Evolutionary conservation across 2,888 invertebrate genomes (phyloP).

Genomic region (Lochmaea crataegi): DNA sequence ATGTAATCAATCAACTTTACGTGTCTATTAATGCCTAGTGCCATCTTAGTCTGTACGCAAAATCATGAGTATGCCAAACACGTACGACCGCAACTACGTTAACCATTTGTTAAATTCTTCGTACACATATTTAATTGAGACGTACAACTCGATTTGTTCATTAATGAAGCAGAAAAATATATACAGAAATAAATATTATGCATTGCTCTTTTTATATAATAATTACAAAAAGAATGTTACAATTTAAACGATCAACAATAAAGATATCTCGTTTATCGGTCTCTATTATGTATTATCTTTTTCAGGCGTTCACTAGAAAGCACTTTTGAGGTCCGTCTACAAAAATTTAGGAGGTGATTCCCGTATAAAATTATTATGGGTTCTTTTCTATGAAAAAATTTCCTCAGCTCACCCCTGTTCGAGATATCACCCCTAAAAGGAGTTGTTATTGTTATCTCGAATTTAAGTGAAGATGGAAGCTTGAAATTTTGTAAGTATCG

Average conservation of each 20-base stretch:
- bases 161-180: not conserved
- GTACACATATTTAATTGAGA: conserved; percentile 24
- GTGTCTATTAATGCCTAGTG: conserved; percentile 59
- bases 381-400: no score
- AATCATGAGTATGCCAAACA: conserved; percentile 46
- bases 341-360: no score
- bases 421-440: no score
- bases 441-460: no score
- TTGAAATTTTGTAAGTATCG: no score
- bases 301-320: not conserved
- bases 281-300: not conserved
- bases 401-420: no score
- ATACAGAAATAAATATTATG: not conserved
- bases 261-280: not conserved
- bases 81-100: conserved; percentile 44
- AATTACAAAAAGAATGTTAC: not conserved
- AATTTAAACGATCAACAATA: not conserved
- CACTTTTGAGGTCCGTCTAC: no score
- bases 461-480: no score
- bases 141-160: conserved; percentile 9
- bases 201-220: not conserved
- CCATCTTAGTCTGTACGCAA: conserved; percentile 53
- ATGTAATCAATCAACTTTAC: conserved; percentile 60
- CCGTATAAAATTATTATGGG: no score
- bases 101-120: conserved; percentile 46